These are phyloP conservation scores for Arbacia lixula DNA, from an alignment of 53 echinoderm and acorn worm genomes.

Conservation along the genomic window DNA sequence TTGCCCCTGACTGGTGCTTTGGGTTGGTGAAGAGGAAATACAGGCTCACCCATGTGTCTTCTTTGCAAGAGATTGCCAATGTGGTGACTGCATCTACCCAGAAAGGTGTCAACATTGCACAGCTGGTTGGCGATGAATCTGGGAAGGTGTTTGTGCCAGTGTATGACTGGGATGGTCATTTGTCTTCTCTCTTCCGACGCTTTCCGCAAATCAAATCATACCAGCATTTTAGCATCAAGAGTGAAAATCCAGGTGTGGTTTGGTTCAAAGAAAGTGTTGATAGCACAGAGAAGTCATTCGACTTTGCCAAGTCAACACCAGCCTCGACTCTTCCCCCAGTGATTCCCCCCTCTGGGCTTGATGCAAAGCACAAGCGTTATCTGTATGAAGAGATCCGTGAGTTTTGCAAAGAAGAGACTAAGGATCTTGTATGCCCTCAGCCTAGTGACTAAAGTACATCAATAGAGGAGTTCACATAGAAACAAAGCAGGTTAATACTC, in stretches of 20 bases:
- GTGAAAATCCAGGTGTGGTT: conserved; percentile 10
- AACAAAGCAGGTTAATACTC: too few species aligned
- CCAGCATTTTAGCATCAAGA: not conserved
- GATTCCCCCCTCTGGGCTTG: too few species aligned
- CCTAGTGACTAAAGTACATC: too few species aligned
- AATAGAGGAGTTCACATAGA: too few species aligned
- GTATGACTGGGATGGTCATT: conserved; percentile 12
- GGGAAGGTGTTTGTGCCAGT: conserved; percentile 10
- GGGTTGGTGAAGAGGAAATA: conserved; percentile 59
- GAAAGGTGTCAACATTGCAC: conserved; percentile 12
- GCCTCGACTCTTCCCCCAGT: too few species aligned
- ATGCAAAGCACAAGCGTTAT: too few species aligned
- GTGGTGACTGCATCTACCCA: conserved; percentile 8
- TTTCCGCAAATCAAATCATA: conserved; percentile 16
- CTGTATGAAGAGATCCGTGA: too few species aligned
- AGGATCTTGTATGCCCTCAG: too few species aligned
- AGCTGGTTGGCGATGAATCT: not conserved
- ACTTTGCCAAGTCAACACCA: not conserved
- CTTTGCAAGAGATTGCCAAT: conserved; percentile 42
- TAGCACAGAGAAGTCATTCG: conserved; percentile 5
- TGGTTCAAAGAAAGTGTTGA: conserved; percentile 14
- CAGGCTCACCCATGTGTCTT: conserved; percentile 32
- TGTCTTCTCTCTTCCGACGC: not conserved
- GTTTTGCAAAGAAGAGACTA: too few species aligned
- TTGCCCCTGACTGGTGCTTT: conserved; percentile 77